Base-by-base conservation (phyloP, 2,888 invertebrate species). In the Ligdia adustata region DNA sequence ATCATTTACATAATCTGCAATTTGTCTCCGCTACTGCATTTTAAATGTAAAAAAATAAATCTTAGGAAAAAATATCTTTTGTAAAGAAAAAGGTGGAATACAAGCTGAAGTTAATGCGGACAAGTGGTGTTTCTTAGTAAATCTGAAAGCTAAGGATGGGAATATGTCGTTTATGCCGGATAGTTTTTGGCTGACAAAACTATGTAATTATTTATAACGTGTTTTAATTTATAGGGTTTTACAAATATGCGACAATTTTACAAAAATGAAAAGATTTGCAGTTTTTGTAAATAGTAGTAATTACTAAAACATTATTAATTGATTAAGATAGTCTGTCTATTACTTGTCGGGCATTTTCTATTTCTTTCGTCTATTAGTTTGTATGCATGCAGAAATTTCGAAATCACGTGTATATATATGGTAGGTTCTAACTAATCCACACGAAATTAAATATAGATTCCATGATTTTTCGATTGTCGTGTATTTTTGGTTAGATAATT, bases 51-150 rank as follows among this genome's bases (percentile, higher is more conserved):
- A 28, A 18, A 39, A 47, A 37, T 43, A 43, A 40, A 31, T 40
- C 43, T 43, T 40, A n/a, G 42, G 29, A 37, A n/a, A n/a, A 34
- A 52, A 50, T 31, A 48, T 52, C 29, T 46, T 41, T 45, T 22
- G 22, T 22, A 31, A 48, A 45, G 40, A 29, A 45, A 48, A 60
- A 39, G 24, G 16, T 26, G 3, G 26, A 41, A 40, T 49, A 37
- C 11, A 37, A 16, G 27, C 18, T 47, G 41, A 49, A 55, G 43
- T 49, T 55, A 45, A 55, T 57, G 53, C 53, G 49, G 31, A 51
- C 40, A 46, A 55, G 54, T 54, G 52, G 39, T 46, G 37, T 40
- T 39, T 18, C 35, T 24, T 22, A 31, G 41, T 27, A 38, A 32
- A 32, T 42, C 38, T 29, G 12, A 11, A 13, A 11, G 20, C 4